These are phyloP conservation scores for Meloidogyne hapla DNA, from an alignment of 1,140 invertebrate species.

Conservation along the genomic window DNA sequence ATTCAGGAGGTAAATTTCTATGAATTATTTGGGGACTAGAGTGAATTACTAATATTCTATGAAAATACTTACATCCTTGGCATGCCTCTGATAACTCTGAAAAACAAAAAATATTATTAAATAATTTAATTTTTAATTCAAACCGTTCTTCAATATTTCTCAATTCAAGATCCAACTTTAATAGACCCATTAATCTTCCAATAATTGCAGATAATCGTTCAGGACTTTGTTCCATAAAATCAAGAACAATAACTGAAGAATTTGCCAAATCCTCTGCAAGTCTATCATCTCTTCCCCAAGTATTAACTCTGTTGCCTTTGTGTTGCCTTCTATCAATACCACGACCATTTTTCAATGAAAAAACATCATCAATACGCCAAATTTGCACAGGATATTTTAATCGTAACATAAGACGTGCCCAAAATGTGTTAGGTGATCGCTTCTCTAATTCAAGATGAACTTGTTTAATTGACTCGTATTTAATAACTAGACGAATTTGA, in stretches of 20 bases:
- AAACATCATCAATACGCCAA: neutral
- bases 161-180: conserved; percentile 19
- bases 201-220: conserved; percentile 7
- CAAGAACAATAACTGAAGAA: conserved; percentile 22
- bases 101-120: neutral
- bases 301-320: neutral
- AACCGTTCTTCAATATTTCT: conserved; percentile 16
- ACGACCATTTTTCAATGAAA: conserved; percentile 13
- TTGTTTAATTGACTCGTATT: conserved; percentile 28
- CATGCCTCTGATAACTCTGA: neutral
- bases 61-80: neutral
- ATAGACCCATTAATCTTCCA: conserved; percentile 16
- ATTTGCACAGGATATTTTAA: conserved; percentile 26
- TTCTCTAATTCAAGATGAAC: conserved; percentile 19
- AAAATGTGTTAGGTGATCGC: neutral
- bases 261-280: conserved; percentile 14
- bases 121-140: neutral
- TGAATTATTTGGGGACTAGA: neutral
- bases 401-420: neutral
- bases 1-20: neutral
- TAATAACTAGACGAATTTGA: conserved; percentile 22
- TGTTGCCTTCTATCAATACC: neutral
- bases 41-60: too few relatives aligned
- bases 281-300: neutral
- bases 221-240: conserved; percentile 15